phyloP scores from a whole-genome alignment of 2,797 vertebrate species.

The Manis pentadactyla region DNA sequence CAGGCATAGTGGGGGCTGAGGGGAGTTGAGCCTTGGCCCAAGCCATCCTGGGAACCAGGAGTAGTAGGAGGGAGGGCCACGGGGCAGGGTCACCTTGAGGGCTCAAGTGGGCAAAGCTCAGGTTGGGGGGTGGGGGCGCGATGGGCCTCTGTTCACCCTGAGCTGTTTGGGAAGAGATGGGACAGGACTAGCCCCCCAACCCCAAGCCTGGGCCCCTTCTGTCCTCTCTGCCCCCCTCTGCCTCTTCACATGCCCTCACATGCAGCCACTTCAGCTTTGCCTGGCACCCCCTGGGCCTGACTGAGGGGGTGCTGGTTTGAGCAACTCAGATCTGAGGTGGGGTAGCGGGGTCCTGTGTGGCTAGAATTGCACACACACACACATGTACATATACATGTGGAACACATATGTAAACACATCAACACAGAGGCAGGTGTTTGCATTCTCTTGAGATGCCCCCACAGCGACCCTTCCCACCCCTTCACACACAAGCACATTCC shows the following conservation, averaged over 20 bases:
- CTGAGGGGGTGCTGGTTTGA: not conserved
- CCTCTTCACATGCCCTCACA: not conserved
- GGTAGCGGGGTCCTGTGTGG: no score
- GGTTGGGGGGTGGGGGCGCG: not conserved
- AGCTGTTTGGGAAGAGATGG: not conserved
- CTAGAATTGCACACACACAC: not conserved
- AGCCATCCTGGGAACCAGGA: not conserved
- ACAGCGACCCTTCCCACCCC: fast-evolving
- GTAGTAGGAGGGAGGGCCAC: not conserved
- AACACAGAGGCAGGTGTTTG: not conserved
- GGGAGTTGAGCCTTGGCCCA: not conserved
- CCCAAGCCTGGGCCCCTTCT: not conserved
- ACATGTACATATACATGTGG: not conserved
- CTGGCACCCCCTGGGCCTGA: not conserved
- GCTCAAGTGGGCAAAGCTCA: not conserved
- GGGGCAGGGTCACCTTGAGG: conserved; percentile 56
- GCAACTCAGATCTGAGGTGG: not conserved
- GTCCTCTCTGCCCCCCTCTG: not conserved
- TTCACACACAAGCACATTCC: not conserved
- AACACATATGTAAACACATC: not conserved
- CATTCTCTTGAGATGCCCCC: not conserved
- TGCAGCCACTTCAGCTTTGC: not conserved
- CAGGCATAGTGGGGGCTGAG: not conserved
- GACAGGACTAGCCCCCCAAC: not conserved
- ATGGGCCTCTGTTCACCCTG: not conserved